Evolutionary conservation across 2,113 vertebrate species (phyloP), one percentile per base, ranked within the genome.

Genomic region (Boulengeromyrus knoepffleri): DNA sequence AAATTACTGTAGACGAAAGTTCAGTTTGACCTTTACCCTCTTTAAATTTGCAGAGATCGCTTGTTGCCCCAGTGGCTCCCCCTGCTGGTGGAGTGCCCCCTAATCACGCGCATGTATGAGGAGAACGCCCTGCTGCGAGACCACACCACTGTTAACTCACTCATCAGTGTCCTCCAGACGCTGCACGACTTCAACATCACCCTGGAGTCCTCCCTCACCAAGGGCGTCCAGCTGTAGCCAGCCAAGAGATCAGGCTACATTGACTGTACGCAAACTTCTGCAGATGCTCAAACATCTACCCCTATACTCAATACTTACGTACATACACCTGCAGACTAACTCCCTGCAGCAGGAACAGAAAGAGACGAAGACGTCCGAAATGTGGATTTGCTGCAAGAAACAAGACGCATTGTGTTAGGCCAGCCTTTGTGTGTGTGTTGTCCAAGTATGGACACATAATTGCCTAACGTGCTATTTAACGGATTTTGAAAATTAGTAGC

Each of bases 1-100:
- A 85, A 27, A 85, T 47, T 45, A 24, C 24, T 47, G 19, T 85
- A 46, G 12, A 42, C 5, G 0, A 62, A 31, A 56, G 13, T 3
- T 88, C 0, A 17, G 49, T 53, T 24, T 31, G 10, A 70, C 6
- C 6, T 27, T 88, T 90, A n/a, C 56, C 56, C 19, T 56, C 31
- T 39, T 39, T 62, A 31, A 10, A 5, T 45, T 84, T 85, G 0
- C 93, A 99, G 99, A 95, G 99, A 99, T 90, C 97, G 97, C 85
- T 94, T 98, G 49, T 95, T 99, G 39, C 93, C 97, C 12, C 97
- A 97, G 93, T 99, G 99, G 99, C 97, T 99, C 92, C 97, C 98
- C 0, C 92, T 99, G 89, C 92, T 99, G 93, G 96, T 97, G 0
- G 97, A 98, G 88, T 97, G 97, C 89, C 97, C 98, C 0, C 93